Base-by-base conservation (phyloP, 2,888 invertebrate species). In the Tetragonula carbonaria region DNA sequence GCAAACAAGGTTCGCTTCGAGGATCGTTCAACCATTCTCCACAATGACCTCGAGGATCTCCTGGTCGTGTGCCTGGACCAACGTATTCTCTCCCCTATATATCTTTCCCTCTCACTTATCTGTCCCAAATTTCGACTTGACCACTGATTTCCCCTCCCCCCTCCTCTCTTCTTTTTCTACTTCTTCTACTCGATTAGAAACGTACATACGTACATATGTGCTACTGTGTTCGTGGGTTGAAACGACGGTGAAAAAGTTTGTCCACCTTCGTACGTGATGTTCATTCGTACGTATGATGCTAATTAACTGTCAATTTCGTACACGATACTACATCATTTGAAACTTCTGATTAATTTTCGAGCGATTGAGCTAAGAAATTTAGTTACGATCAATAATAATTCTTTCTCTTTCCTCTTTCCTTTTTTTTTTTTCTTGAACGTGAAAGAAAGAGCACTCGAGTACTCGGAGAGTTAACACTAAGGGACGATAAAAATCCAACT, bases 1-100 rank as follows among this genome's bases (percentile, higher is more conserved):
- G 77, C 80, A 86, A 88, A 88, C 87, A 90, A 86, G 85, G 67
- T 78, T 84, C 82, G 84, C 86, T 86, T 89, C 84, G 85, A 88
- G 88, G 74, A 70, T 70, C 84, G 84, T 89, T 86, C 84, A 84
- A 82, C 83, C 87, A 79, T 87, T 82, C 80, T 76, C 73, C 57
- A 50, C 74, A 78, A 85, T 70, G 75, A 82, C 81, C 86, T 87
- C 86, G 83, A 89, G 82, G 73, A 84, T 81, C 80, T 81, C 73
- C 62, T 33, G 3, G 33, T 75, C 80, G 55, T 78, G 57, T 75
- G 65, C 68, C 79, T 81, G 80, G 71, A 84, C 80, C 80, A 82
- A 84, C 78, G 62, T 78, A 79, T 81, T 76, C 70, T 13, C 75
- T 84, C 76, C 72, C 78, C 72, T 8, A 8, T 8, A 1, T 38